These are phyloP conservation scores for Sus cebifrons DNA, from an alignment of 2,797 vertebrate species.

Conservation along the genomic window DNA sequence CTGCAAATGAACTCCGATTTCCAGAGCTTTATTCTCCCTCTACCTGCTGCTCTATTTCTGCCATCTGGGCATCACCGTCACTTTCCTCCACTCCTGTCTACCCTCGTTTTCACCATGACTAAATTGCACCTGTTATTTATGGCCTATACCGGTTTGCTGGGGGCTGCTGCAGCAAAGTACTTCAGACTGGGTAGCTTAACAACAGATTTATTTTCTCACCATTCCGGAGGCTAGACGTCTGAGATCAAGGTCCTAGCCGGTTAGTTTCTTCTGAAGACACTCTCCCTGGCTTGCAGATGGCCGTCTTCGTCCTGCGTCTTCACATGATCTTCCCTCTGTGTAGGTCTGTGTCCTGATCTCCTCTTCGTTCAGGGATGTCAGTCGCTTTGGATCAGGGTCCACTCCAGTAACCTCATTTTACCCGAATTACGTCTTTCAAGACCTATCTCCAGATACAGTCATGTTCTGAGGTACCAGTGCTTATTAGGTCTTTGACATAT, in stretches of 20 bases:
- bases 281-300: background rate
- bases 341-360: background rate
- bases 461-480: background rate
- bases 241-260: background rate
- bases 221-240: background rate
- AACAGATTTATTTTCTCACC: background rate
- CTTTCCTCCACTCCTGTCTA: background rate
- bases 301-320: background rate
- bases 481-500: background rate
- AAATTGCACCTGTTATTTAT: background rate
- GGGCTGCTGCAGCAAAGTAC: background rate
- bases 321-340: background rate
- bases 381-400: background rate
- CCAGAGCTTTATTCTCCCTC: background rate
- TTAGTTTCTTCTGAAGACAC: background rate
- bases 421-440: background rate
- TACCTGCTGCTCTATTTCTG: background rate
- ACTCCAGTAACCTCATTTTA: background rate
- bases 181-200: background rate
- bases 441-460: background rate
- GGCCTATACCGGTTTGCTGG: background rate
- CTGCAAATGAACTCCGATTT: background rate
- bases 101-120: background rate
- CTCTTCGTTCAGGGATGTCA: background rate
- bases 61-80: background rate